These are phyloP conservation scores for Apodemus sylvaticus DNA, from an alignment of 2,113 vertebrate genomes.

Conservation along the genomic window DNA sequence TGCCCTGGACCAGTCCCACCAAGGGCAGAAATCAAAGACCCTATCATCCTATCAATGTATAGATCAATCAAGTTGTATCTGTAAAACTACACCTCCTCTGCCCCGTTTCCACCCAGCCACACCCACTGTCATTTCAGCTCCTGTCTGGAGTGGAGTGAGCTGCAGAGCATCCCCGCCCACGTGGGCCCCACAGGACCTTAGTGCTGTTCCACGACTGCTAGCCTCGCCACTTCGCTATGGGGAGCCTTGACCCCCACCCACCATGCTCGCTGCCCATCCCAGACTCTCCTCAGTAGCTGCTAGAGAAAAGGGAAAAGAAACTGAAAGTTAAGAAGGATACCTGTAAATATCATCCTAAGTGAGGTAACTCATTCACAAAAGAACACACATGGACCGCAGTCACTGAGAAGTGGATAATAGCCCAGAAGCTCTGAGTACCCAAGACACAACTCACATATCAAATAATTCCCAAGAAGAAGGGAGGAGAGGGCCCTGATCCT, in stretches of 20 bases:
- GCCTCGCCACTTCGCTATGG: not conserved
- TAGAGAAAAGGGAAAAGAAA: not conserved
- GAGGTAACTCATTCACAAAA: too few species aligned
- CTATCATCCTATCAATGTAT: not conserved
- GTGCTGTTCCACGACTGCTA: not conserved
- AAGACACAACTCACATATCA: too few species aligned
- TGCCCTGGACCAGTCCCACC: not conserved
- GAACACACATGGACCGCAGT: too few species aligned
- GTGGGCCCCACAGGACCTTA: not conserved
- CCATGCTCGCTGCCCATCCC: not conserved
- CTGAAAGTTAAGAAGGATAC: not conserved
- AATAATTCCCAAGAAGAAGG: too few species aligned
- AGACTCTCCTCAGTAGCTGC: not conserved
- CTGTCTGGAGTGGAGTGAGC: not conserved
- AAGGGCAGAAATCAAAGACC: constrained; percentile 28
- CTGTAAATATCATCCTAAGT: too few species aligned
- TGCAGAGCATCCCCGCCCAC: not conserved
- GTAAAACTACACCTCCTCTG: not conserved
- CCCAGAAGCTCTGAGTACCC: too few species aligned
- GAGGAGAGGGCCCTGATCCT: too few species aligned
- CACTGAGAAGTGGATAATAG: too few species aligned
- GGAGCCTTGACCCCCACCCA: not conserved
- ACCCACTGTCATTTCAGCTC: not conserved
- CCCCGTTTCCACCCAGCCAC: not conserved
- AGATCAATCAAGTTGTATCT: constrained; percentile 13